phyloP scores from a whole-genome alignment of 2,888 invertebrate genomes.

The Erebia ligea region DNA sequence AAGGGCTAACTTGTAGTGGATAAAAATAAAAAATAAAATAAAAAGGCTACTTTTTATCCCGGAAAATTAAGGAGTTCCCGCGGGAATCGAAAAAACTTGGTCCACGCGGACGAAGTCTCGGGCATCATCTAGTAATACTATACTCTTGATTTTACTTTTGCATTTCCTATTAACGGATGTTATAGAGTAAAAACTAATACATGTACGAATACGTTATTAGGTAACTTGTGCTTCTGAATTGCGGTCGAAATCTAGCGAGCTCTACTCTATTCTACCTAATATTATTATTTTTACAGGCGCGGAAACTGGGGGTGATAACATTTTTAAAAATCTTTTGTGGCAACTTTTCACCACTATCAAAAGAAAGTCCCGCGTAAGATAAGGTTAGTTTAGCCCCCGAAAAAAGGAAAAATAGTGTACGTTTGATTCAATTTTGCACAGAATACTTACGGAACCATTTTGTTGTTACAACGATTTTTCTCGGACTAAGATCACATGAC shows the following conservation, averaged over 20 bases:
- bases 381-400: constrained; percentile 9
- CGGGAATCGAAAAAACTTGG: too few species aligned
- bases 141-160: background rate
- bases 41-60: too few species aligned
- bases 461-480: background rate
- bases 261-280: constrained; percentile 40
- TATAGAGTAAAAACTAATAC: background rate
- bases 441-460: constrained; percentile 1
- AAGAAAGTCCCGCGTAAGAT: constrained; percentile 6
- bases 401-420: constrained; percentile 8
- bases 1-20: too few species aligned
- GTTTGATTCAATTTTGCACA: constrained; percentile 16
- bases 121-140: background rate
- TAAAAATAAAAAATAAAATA: too few species aligned
- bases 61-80: too few species aligned
- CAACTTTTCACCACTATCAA: constrained; percentile 25
- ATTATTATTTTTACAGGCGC: constrained; percentile 36
- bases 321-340: constrained; percentile 33
- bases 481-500: background rate
- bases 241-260: constrained; percentile 39
- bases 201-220: constrained; percentile 34
- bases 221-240: constrained; percentile 40
- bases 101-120: too few species aligned
- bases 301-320: constrained; percentile 32
- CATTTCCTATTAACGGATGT: background rate